A percentile compares a stretch with the other conserved stretches of the same genome.
phyloP scores from a whole-genome alignment of 1,140 invertebrate genomes.

The Drosophila carrolli region DNA sequence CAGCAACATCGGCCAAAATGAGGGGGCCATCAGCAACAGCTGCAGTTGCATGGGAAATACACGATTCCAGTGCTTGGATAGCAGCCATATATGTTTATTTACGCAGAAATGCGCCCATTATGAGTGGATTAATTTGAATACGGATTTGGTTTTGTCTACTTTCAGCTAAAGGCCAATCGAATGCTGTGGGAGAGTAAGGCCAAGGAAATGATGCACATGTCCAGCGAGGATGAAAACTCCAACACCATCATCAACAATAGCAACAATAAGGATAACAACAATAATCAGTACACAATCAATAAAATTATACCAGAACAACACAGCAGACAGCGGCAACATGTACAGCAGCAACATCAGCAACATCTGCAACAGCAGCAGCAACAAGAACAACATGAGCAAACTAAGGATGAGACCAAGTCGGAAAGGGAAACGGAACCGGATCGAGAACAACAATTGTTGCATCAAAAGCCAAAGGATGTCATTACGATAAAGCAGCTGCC shows the following conservation, averaged over 20 bases:
- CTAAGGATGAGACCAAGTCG: conserved; percentile 20
- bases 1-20: conserved; percentile 29
- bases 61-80: not conserved
- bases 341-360: conserved; percentile 24
- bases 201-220: conserved; percentile 85
- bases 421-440: conserved; percentile 33
- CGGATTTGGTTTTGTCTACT: conserved; percentile 4
- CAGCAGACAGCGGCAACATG: conserved; percentile 11
- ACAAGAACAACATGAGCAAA: conserved; percentile 9
- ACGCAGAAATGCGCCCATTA: conserved; percentile 8
- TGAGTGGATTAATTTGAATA: conserved; percentile 9
- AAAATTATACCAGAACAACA: conserved; percentile 60
- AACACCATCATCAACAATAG: conserved; percentile 50
- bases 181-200: conserved; percentile 86
- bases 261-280: conserved; percentile 43
- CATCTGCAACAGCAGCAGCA: conserved; percentile 26
- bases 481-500: conserved; percentile 81
- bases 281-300: conserved; percentile 62
- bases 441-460: conserved; percentile 50
- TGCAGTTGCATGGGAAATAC: conserved; percentile 9
- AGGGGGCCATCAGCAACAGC: conserved; percentile 21
- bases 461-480: conserved; percentile 76
- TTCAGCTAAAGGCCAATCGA: conserved; percentile 86
- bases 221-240: conserved; percentile 58
- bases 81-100: not conserved